Conservation (phyloP, 2,797 vertebrate species). For the Paedocypris micromegethes region DNA sequence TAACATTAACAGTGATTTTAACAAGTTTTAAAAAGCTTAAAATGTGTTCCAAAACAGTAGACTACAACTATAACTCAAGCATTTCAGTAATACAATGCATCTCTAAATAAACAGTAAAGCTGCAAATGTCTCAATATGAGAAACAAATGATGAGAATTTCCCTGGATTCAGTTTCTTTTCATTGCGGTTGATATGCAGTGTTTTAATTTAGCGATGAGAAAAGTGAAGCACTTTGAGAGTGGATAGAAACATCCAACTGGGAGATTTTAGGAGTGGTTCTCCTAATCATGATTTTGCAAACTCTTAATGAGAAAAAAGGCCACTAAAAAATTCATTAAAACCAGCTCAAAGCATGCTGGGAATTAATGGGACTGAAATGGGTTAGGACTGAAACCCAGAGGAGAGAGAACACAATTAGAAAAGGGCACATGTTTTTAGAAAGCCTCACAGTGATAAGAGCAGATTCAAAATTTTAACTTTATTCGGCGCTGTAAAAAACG, state of each 20-base stretch:
- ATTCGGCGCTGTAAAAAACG: no score
- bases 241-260: conserved; percentile 28
- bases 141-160: not conserved
- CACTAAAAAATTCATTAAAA: conserved; percentile 77
- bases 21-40: no score
- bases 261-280: conserved; percentile 44
- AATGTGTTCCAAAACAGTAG: no score
- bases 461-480: not conserved
- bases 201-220: conserved; percentile 63
- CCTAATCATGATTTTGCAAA: conserved; percentile 66
- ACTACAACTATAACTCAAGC: no score
- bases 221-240: conserved; percentile 51
- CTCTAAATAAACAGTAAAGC: not conserved
- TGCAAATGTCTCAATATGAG: not conserved
- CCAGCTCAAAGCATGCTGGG: conserved; percentile 59
- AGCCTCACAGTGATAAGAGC: conserved; percentile 25
- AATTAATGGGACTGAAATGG: conserved; percentile 31
- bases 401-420: conserved; percentile 49
- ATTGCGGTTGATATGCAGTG: conserved; percentile 48
- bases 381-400: conserved; percentile 29
- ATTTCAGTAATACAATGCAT: no score
- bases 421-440: conserved; percentile 34
- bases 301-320: conserved; percentile 68
- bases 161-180: conserved; percentile 34
- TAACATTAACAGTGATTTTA: no score